Evolutionary conservation across 2,888 invertebrate genomes (phyloP), one percentile per base, ranked within the genome.

Genomic region (Lamproptera curius): DNA sequence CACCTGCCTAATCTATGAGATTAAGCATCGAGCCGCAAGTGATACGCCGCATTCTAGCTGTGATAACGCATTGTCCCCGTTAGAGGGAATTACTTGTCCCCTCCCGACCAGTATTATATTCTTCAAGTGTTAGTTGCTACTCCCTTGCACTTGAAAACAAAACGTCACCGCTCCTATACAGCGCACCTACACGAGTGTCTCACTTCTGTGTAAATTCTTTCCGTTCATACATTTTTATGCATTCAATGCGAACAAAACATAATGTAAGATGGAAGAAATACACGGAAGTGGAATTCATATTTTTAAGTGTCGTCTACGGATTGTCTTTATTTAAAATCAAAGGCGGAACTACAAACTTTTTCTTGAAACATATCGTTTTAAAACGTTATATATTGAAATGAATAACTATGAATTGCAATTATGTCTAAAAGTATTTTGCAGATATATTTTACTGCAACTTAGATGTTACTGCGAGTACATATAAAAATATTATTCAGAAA

Each of bases 1-100:
- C n/a, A n/a, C n/a, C 69, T 73, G 11, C 16, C 50, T 51, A 50
- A 51, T 50, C 53, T 56, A 46, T 49, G 53, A 52, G 47, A n/a
- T 51, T 54, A 39, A 39, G 42, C 15, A n/a, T 39, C 35, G 31
- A 16, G 49, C 41, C 49, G 49, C 55, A 53, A 62, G 56, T 56
- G 56, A 56, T 59, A 56, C 59, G 56, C 55, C 57, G 57, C 64
- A 58, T 62, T 60, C 57, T 59, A 57, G 62, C 62, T 67, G 65
- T 67, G 65, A 71, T 69, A 71, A 67, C 63, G 69, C 65, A 71
- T 76, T 76, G 74, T 76, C 74, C 73, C 52, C 62, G 66, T 68
- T 65, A 70, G 67, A 73, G 67, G 65, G 73, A 73, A 76, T 76
- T 70, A 76, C 65, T 70, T 62, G 64, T 65, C 67, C 65, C 67